Percentiles rank a stretch among this genome's conserved stretches.
Evolutionary conservation across 2,888 invertebrate genomes (phyloP).

Genomic region (Eledone cirrhosa): DNA sequence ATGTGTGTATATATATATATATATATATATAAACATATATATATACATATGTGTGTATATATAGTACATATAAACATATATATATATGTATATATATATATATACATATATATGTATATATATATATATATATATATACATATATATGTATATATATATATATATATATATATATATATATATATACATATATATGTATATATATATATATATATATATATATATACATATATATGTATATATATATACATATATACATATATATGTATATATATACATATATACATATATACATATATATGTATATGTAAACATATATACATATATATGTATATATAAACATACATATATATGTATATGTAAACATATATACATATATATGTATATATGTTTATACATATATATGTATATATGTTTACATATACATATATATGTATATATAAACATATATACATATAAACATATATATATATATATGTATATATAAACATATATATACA

Average conservation of each 20-base stretch:
- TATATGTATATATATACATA: not conserved
- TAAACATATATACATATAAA: not conserved
- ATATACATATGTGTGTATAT: too few relatives aligned
- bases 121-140: not conserved
- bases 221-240: not conserved
- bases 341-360: not conserved
- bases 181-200: not conserved
- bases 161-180: not conserved
- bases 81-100: not conserved
- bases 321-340: conserved; percentile 7
- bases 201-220: not conserved
- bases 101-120: not conserved
- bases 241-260: not conserved
- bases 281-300: conserved; percentile 7
- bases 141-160: not conserved
- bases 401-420: not conserved
- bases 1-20: too few relatives aligned
- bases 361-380: not conserved
- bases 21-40: too few relatives aligned
- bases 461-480: not conserved
- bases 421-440: not conserved
- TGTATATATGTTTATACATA: not conserved
- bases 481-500: not conserved
- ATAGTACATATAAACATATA: too few relatives aligned
- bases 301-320: not conserved